Evolutionary conservation across 2,113 vertebrate species (phyloP).

Genomic region (Clarias gariepinus): DNA sequence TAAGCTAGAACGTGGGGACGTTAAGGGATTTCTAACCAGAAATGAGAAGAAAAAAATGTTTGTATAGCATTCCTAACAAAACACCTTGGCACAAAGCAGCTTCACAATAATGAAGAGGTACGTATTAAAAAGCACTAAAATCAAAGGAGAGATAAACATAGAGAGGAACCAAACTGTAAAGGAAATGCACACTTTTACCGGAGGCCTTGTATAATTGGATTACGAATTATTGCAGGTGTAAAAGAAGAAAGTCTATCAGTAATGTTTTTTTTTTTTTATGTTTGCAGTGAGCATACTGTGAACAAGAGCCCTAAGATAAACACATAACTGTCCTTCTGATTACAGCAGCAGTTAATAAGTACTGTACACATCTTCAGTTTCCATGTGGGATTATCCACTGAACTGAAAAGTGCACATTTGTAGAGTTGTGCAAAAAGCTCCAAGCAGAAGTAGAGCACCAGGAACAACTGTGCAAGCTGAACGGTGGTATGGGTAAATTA

Average conservation of each 20-base stretch:
- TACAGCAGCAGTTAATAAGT: not conserved
- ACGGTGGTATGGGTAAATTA: not conserved
- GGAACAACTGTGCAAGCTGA: not conserved
- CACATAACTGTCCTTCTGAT: not conserved
- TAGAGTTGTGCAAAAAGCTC: not conserved
- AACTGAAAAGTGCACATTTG: not conserved
- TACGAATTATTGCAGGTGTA: not conserved
- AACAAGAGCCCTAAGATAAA: not conserved
- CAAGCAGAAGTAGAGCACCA: not conserved
- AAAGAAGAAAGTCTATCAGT: not conserved
- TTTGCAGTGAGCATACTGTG: not conserved
- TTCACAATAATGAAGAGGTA: not conserved
- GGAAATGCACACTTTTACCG: not conserved
- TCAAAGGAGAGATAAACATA: not conserved
- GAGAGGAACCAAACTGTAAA: not conserved
- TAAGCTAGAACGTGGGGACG: not conserved
- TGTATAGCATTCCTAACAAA: not conserved
- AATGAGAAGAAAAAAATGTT: not conserved
- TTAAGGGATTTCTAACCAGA: not conserved
- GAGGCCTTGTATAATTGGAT: not conserved
- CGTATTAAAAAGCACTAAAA: not conserved
- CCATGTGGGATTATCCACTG: not conserved
- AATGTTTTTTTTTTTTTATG: not conserved
- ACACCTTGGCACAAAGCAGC: not conserved
- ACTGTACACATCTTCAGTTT: not conserved